Evolutionary conservation across 2,888 invertebrate species (phyloP).

Genomic region (Achlya flavicornis): DNA sequence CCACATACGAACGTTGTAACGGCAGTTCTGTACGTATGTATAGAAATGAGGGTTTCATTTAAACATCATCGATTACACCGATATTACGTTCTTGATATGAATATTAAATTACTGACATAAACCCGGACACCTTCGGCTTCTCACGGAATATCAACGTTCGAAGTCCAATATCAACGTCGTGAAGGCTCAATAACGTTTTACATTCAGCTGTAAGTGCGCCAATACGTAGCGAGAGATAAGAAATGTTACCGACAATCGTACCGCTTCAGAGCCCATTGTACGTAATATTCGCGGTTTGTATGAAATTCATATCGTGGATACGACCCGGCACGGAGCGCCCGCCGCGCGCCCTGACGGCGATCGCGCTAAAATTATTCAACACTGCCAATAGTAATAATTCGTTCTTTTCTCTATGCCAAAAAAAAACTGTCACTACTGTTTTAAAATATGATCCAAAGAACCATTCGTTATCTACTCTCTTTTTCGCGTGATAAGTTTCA

Average conservation of each 20-base stretch:
- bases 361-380: conserved; percentile 43
- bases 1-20: conserved; percentile 17
- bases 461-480: conserved; percentile 37
- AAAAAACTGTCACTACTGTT: conserved; percentile 19
- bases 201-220: conserved; percentile 65
- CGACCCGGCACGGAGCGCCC: conserved; percentile 17
- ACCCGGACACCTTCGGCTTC: conserved; percentile 41
- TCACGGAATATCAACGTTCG: conserved; percentile 54
- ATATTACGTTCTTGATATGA: conserved; percentile 45
- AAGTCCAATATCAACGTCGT: conserved; percentile 63
- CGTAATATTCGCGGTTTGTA: conserved; percentile 52
- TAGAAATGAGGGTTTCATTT: conserved; percentile 21
- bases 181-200: conserved; percentile 69
- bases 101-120: conserved; percentile 54
- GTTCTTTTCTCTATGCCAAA: conserved; percentile 28
- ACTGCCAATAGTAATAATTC: conserved; percentile 45
- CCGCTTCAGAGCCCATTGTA: conserved; percentile 54
- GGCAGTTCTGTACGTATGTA: conserved; percentile 9
- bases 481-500: conserved; percentile 23
- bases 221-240: conserved; percentile 66
- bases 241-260: conserved; percentile 63
- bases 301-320: conserved; percentile 56
- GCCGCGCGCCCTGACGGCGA: conserved; percentile 28
- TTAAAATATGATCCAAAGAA: conserved; percentile 18
- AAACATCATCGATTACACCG: conserved; percentile 27